A percentile compares a stretch with the other conserved stretches of the same genome.
phyloP scores from a whole-genome alignment of 2,888 invertebrate species.

The Tricholauxania praeusta region DNA sequence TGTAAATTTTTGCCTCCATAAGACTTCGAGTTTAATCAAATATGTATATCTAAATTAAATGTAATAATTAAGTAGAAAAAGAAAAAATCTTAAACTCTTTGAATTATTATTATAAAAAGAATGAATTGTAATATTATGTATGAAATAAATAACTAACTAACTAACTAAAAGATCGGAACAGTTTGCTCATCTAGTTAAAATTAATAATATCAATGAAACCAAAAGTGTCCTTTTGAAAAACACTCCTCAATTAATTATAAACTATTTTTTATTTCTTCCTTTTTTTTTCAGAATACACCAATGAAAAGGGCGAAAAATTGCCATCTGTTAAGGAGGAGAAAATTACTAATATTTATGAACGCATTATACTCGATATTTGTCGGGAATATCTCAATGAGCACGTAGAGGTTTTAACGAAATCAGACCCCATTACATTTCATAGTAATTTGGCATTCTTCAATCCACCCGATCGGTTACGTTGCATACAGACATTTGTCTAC shows the following conservation, averaged over 20 bases:
- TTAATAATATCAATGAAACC: not conserved
- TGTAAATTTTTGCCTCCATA: too few species aligned
- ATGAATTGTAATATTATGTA: too few species aligned
- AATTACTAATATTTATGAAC: slow-evolving; percentile 70
- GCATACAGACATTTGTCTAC: slow-evolving; percentile 70
- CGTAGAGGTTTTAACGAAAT: slow-evolving; percentile 54
- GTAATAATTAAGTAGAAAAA: too few species aligned
- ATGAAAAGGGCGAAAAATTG: slow-evolving; percentile 53
- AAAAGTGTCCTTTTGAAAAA: not conserved
- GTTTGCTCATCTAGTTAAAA: not conserved
- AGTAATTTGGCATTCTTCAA: slow-evolving; percentile 63
- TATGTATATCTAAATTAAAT: too few species aligned
- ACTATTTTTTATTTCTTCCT: not conserved
- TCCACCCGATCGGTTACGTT: slow-evolving; percentile 68
- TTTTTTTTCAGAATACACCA: slow-evolving; percentile 51
- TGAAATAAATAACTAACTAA: too few species aligned
- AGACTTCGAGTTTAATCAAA: too few species aligned
- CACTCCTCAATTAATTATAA: not conserved
- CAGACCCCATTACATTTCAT: slow-evolving; percentile 64
- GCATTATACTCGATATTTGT: slow-evolving; percentile 74
- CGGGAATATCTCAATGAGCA: slow-evolving; percentile 71
- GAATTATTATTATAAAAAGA: too few species aligned
- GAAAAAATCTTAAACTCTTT: too few species aligned
- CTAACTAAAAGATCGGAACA: not conserved
- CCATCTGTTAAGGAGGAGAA: slow-evolving; percentile 59